These are phyloP conservation scores for Odontocerum albicorne DNA, from an alignment of 2,888 invertebrate species.

Conservation along the genomic window DNA sequence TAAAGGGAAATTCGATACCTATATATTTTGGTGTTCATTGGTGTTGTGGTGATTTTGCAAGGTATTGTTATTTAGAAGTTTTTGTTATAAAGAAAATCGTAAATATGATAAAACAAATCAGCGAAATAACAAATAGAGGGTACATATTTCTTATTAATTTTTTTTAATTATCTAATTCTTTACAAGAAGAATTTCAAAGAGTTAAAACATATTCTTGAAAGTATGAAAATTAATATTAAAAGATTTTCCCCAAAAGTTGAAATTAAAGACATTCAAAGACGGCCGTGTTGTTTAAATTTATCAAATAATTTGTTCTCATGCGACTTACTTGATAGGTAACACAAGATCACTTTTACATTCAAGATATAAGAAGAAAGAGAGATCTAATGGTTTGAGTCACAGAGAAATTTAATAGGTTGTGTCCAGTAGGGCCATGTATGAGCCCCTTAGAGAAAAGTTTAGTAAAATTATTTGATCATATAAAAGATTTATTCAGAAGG, in stretches of 20 bases:
- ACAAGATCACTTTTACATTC: conserved; percentile 94
- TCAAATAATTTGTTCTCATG: conserved; percentile 91
- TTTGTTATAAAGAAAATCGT: conserved; percentile 82
- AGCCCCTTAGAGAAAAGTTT: conserved; percentile 70
- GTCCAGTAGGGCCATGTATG: conserved; percentile 65
- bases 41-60: conserved; percentile 84
- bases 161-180: conserved; percentile 85
- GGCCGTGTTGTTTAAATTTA: conserved; percentile 92
- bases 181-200: conserved; percentile 56
- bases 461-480: too few relatives aligned
- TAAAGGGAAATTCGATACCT: conserved; percentile 61
- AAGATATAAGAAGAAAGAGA: conserved; percentile 97
- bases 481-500: too few relatives aligned
- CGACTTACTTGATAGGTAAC: conserved; percentile 85
- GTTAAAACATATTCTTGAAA: conserved; percentile 50
- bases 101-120: conserved; percentile 75
- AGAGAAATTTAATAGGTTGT: conserved; percentile 85
- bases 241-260: conserved; percentile 48
- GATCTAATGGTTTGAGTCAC: conserved; percentile 81
- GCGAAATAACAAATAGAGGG: conserved; percentile 42
- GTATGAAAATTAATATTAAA: conserved; percentile 44
- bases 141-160: conserved; percentile 21
- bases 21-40: conserved; percentile 85
- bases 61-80: conserved; percentile 69
- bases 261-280: conserved; percentile 65